Evolutionary conservation across 2,888 invertebrate species (phyloP).

Genomic region (Diaphora mendica): DNA sequence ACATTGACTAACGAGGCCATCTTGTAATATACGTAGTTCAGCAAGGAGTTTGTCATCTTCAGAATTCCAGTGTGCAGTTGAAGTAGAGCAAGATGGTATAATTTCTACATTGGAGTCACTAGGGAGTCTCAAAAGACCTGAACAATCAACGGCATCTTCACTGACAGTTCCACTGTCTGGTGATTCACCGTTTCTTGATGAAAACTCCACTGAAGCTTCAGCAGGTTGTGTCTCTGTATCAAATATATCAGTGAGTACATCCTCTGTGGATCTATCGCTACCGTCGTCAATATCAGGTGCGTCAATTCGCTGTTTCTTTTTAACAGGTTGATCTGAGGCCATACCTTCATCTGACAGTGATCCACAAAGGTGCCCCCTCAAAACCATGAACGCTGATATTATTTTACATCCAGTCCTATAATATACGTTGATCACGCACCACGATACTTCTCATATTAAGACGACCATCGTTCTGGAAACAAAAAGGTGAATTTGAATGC

Average conservation of each 20-base stretch:
- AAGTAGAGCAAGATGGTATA: conserved; percentile 77
- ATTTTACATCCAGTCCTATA: conserved; percentile 43
- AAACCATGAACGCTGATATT: conserved; percentile 86
- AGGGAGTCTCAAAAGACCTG: conserved; percentile 74
- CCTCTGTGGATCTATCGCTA: conserved; percentile 83
- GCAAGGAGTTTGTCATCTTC: conserved; percentile 78
- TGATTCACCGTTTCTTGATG: conserved; percentile 77
- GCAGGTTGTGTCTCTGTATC: conserved; percentile 73
- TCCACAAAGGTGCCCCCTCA: conserved; percentile 86
- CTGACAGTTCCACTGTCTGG: conserved; percentile 83
- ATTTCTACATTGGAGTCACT: conserved; percentile 69
- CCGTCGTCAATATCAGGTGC: conserved; percentile 87
- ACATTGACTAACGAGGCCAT: conserved; percentile 91
- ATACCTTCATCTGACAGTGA: conserved; percentile 87
- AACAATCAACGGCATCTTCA: conserved; percentile 84
- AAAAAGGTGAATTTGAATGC: conserved; percentile 78
- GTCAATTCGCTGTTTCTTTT: conserved; percentile 93
- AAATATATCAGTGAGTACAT: conserved; percentile 78
- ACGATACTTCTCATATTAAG: conserved; percentile 52
- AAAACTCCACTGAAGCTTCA: conserved; percentile 79
- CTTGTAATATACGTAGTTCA: conserved; percentile 87
- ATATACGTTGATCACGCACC: conserved; percentile 46
- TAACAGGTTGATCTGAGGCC: conserved; percentile 93
- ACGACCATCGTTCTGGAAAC: conserved; percentile 73
- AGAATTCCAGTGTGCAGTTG: conserved; percentile 70